Conservation (phyloP, 2,797 vertebrate genomes). For the Lutjanus campechanus region DNA sequence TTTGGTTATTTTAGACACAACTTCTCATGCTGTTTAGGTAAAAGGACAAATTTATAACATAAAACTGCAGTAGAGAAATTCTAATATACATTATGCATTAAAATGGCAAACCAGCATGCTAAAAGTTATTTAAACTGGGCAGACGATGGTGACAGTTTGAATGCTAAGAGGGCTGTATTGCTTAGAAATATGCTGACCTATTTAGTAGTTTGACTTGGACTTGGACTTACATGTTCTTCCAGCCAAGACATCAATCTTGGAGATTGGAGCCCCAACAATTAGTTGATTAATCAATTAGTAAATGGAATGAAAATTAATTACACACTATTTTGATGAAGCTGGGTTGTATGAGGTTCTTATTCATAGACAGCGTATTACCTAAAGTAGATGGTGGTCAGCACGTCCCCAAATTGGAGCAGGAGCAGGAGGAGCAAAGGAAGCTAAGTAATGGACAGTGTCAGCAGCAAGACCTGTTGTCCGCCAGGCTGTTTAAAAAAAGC, state of each 20-base stretch:
- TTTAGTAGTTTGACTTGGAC: neutral
- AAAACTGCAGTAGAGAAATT: neutral
- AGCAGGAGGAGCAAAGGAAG: too few relatives aligned
- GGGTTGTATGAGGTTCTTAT: too few relatives aligned
- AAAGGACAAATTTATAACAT: neutral
- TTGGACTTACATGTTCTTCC: neutral
- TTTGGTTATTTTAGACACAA: slow-evolving; percentile 21
- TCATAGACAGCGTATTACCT: too few relatives aligned
- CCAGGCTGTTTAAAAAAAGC: too few relatives aligned
- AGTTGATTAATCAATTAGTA: slow-evolving; percentile 4
- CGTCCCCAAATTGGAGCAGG: too few relatives aligned
- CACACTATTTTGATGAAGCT: neutral
- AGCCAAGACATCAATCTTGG: neutral
- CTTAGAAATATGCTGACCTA: too few relatives aligned
- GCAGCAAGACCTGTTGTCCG: too few relatives aligned
- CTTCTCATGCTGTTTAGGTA: neutral
- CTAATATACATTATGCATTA: neutral
- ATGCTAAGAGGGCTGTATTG: neutral
- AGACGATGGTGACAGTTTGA: neutral
- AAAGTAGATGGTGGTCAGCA: too few relatives aligned
- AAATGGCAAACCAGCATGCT: neutral
- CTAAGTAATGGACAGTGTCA: too few relatives aligned
- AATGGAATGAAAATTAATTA: neutral
- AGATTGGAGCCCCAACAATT: neutral
- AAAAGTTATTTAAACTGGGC: neutral